Evolutionary conservation across 2,797 vertebrate species (phyloP).

Genomic region (Anomalospiza imberbis): DNA sequence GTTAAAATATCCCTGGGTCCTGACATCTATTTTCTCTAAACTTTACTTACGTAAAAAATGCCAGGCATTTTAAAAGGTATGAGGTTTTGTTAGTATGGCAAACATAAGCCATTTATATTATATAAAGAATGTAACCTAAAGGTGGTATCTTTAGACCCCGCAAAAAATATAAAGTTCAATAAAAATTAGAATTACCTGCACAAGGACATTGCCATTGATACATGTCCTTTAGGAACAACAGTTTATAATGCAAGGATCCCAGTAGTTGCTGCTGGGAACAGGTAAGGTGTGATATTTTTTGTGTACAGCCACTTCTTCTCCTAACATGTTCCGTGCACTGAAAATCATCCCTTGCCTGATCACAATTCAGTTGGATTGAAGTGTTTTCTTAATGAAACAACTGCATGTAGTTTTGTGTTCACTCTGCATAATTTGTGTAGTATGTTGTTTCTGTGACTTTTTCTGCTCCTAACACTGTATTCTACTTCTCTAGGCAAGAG

Average conservation of each 20-base stretch:
- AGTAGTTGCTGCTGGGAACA: not conserved
- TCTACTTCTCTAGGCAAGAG: not conserved
- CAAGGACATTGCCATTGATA: not conserved
- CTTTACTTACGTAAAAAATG: slow-evolving; percentile 65
- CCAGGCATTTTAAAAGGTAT: slow-evolving; percentile 30
- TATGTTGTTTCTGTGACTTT: not conserved
- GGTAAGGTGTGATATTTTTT: not conserved
- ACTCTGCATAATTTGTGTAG: not conserved
- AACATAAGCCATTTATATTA: not conserved
- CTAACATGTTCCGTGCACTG: not conserved
- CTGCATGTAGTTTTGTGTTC: not conserved
- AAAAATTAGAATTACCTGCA: not conserved
- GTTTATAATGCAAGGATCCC: not conserved
- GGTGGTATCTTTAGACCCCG: not conserved
- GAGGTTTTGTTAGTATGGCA: not conserved
- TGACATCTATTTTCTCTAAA: slow-evolving; percentile 71
- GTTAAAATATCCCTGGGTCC: slow-evolving; percentile 71
- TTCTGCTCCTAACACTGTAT: not conserved
- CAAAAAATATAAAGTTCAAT: not conserved
- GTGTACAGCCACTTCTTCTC: not conserved
- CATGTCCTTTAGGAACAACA: not conserved
- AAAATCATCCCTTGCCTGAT: not conserved
- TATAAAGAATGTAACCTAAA: not conserved
- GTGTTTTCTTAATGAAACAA: not conserved
- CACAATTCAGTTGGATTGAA: not conserved